Conservation (phyloP, 2,888 invertebrate genomes). For the Ormyrus rosae region DNA sequence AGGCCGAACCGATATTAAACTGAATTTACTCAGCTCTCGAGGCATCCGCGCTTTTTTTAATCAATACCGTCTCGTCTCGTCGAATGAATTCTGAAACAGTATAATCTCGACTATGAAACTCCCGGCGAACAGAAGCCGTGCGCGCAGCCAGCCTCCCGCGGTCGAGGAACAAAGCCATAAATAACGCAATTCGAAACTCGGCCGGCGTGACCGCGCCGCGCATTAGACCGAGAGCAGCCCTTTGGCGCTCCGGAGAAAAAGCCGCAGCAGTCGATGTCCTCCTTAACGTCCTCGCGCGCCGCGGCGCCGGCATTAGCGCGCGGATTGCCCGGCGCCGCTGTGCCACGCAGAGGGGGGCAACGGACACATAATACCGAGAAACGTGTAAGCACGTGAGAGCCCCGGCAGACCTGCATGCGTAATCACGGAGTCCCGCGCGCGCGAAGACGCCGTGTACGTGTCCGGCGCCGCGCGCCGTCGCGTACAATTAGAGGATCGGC, state of each 20-base stretch:
- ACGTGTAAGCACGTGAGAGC: conserved; percentile 36
- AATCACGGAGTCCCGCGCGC: conserved; percentile 8
- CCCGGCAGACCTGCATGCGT: conserved; percentile 22
- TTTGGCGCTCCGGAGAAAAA: neutral
- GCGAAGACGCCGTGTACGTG: conserved; percentile 1
- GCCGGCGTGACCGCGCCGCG: conserved; percentile 45
- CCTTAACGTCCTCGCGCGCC: neutral
- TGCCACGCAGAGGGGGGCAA: neutral
- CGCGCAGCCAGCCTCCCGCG: too few species aligned
- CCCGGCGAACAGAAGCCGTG: too few species aligned
- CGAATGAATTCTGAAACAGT: too few species aligned
- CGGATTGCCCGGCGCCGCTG: too few species aligned
- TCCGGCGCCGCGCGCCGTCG: neutral
- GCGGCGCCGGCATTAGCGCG: too few species aligned
- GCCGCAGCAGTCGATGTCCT: neutral
- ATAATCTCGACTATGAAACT: too few species aligned
- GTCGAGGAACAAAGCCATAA: too few species aligned
- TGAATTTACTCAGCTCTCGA: conserved; percentile 56
- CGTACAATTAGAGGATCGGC: conserved; percentile 9
- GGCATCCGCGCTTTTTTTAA: too few species aligned
- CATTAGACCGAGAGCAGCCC: neutral
- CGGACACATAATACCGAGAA: conserved; percentile 24
- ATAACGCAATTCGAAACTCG: too few species aligned
- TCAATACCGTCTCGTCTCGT: too few species aligned
- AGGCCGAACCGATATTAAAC: conserved; percentile 62